These are phyloP conservation scores for Chloropsis hardwickii DNA, from an alignment of 2,113 vertebrate genomes.

Conservation along the genomic window DNA sequence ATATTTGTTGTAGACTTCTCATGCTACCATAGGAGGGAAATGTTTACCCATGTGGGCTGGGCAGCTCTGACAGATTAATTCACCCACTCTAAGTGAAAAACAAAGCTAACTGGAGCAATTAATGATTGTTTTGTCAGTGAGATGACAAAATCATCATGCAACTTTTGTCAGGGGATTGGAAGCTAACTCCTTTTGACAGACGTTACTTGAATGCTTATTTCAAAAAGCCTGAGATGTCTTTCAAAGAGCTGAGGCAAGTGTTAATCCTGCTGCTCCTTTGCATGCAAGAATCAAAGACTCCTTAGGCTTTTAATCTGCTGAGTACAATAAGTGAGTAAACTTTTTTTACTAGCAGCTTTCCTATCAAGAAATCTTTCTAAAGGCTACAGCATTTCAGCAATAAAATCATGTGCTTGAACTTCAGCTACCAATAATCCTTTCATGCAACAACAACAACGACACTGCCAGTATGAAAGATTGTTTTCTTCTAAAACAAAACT, in stretches of 20 bases:
- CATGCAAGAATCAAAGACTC: not conserved
- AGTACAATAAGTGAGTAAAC: not conserved
- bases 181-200: not conserved
- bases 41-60: not conserved
- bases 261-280: not conserved
- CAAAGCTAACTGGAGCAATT: not conserved
- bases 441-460: slow-evolving; percentile 21
- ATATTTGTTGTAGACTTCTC: not conserved
- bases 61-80: not conserved
- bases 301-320: not conserved
- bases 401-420: slow-evolving; percentile 33
- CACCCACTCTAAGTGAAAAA: not conserved
- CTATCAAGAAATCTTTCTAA: slow-evolving; percentile 47
- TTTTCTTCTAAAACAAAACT: slow-evolving; percentile 59
- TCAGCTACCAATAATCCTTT: not conserved
- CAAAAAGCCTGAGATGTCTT: not conserved
- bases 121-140: not conserved
- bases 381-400: slow-evolving; percentile 46
- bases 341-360: slow-evolving; percentile 19
- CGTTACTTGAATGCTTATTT: not conserved
- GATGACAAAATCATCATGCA: not conserved
- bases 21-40: not conserved
- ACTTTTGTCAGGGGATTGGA: not conserved
- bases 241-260: not conserved
- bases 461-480: slow-evolving; percentile 6